A percentile compares a stretch with the other conserved stretches of the same genome.
Evolutionary conservation across 2,113 vertebrate species (phyloP).

Genomic region (Oenanthe oenanthe): DNA sequence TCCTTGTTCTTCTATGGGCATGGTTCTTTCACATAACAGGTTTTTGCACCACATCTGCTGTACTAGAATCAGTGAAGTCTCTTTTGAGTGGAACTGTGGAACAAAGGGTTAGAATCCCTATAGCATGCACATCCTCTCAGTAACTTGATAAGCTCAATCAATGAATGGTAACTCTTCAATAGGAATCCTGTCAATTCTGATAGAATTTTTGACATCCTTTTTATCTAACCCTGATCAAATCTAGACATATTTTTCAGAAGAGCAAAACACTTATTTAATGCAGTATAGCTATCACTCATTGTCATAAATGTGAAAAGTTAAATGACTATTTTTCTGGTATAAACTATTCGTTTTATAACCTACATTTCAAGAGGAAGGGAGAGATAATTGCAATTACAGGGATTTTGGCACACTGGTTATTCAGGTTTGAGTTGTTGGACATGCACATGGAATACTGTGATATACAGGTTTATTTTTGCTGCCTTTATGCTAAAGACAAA

Average conservation of each 20-base stretch:
- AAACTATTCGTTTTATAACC: not conserved
- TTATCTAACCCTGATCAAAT: not conserved
- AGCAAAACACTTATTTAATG: not conserved
- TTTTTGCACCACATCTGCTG: not conserved
- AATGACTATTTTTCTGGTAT: constrained; percentile 21
- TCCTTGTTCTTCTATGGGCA: not conserved
- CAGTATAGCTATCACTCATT: not conserved
- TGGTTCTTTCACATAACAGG: not conserved
- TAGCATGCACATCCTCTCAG: not conserved
- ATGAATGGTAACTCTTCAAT: not conserved
- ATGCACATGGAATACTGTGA: not conserved
- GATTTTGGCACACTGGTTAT: not conserved
- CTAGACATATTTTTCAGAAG: not conserved
- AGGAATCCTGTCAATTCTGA: constrained; percentile 20
- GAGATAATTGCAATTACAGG: not conserved
- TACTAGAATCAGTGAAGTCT: not conserved
- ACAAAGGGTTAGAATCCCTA: not conserved
- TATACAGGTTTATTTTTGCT: not conserved
- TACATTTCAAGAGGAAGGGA: not conserved
- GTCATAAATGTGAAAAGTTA: constrained; percentile 26
- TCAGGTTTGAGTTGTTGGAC: not conserved
- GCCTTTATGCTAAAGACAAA: not conserved
- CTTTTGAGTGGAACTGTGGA: not conserved
- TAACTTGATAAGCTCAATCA: not conserved
- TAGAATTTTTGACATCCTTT: not conserved